phyloP scores from a whole-genome alignment of 2,797 vertebrate genomes.

The Acrossocheilus fasciatus region DNA sequence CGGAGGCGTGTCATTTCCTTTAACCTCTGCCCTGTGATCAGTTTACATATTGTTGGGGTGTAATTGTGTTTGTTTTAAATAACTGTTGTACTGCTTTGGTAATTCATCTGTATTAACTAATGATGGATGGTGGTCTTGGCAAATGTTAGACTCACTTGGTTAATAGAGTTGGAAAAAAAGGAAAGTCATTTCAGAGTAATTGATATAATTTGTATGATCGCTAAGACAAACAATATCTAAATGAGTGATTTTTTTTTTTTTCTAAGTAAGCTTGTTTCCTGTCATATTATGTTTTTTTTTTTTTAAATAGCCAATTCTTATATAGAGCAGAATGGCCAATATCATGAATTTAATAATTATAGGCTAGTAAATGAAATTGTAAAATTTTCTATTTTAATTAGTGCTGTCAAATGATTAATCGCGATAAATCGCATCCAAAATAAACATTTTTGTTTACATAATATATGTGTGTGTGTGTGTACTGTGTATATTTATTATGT shows the following conservation, averaged over 20 bases:
- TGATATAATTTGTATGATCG: neutral
- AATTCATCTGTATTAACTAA: slow-evolving; percentile 8
- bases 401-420: too few species aligned
- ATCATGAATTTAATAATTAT: neutral
- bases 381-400: too few species aligned
- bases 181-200: neutral
- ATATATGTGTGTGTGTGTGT: too few species aligned
- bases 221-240: neutral
- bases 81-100: neutral
- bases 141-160: neutral
- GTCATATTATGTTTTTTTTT: neutral
- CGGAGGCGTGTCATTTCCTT: neutral
- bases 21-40: neutral
- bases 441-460: too few species aligned
- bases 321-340: neutral
- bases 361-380: neutral
- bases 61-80: slow-evolving; percentile 32
- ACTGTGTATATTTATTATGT: too few species aligned
- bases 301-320: neutral
- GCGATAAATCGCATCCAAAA: too few species aligned
- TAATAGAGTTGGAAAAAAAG: neutral
- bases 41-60: slow-evolving; percentile 18
- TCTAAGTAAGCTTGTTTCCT: neutral
- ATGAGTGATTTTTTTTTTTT: neutral
- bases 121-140: slow-evolving; percentile 23